Evolutionary conservation across 2,113 vertebrate species (phyloP), one percentile per base, ranked within the genome.

Genomic region (Montifringilla adamsi): DNA sequence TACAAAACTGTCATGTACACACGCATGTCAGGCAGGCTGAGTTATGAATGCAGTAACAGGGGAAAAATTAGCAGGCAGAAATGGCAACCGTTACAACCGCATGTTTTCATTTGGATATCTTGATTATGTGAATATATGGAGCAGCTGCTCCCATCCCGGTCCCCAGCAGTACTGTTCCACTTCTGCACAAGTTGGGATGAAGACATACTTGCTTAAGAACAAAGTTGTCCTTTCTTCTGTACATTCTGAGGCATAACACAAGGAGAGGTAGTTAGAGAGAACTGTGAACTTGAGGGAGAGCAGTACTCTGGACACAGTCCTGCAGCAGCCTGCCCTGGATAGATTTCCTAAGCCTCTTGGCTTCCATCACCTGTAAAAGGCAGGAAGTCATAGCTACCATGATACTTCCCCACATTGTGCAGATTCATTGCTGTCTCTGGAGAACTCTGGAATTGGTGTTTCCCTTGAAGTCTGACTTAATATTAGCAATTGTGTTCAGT

Each of bases 61-160:
- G 87, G 83, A 50, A 68, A 94, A 92, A 81, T 84, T 74, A 95
- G 56, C 87, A 70, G 78, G 82, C 86, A 92, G 79, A 92, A 90
- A 92, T 50, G 60, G 68, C 88, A 95, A 6, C 60, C 3, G 9
- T 70, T 89, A 68, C 47, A 89, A 60, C 44, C 0, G 7, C 27
- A 9, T 74, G 53, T 80, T 94, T 93, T 80, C 47, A 56, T 92
- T 84, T 90, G 94, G 59, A 47, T 55, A 44, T 67, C 73, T 74
- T 95, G 73, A 78, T 94, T 70, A 74, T 47, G 35, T 83, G 93
- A 93, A 30, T 85, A 87, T 80, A 90, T 1, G 6, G 68, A 91
- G 60, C 60, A 92, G 80, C 86, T 92, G 83, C 52, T 90, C 47
- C 80, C 20, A 47, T 53, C 23, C 10, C 1, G 1, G 33, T 74